A percentile compares a stretch with the other conserved stretches of the same genome.
phyloP scores from a whole-genome alignment of 2,797 vertebrate genomes.

The Pteronotus mesoamericanus region DNA sequence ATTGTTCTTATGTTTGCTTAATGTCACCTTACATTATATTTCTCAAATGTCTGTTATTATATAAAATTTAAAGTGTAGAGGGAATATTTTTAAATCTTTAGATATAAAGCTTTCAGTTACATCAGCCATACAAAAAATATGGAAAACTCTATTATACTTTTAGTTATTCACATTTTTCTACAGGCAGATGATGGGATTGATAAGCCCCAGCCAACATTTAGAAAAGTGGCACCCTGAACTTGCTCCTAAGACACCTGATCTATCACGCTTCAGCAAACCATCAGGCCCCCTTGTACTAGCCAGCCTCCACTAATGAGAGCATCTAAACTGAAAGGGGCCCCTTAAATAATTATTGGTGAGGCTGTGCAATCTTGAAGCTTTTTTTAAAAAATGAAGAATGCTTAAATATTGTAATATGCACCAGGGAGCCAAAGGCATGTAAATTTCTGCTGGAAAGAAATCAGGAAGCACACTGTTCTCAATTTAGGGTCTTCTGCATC shows the following conservation, averaged over 20 bases:
- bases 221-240: not conserved
- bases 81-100: not conserved
- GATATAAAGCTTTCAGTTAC: not conserved
- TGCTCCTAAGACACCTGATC: not conserved
- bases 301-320: not conserved
- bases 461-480: not conserved
- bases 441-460: not conserved
- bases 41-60: not conserved
- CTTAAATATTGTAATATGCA: not conserved
- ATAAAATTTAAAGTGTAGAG: not conserved
- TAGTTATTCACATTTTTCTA: not conserved
- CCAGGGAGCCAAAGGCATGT: not conserved
- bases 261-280: not conserved
- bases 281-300: not conserved
- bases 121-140: not conserved
- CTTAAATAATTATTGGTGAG: not conserved
- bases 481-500: not conserved
- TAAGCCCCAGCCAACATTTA: not conserved
- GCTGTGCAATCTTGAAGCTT: not conserved
- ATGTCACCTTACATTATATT: not conserved
- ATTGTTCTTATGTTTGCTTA: not conserved
- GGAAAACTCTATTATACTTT: not conserved
- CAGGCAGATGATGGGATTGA: not conserved
- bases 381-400: conserved; percentile 25
- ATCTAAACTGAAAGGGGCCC: not conserved